Evolutionary conservation across 2,888 invertebrate genomes (phyloP).

Genomic region (Melitaea athalia): DNA sequence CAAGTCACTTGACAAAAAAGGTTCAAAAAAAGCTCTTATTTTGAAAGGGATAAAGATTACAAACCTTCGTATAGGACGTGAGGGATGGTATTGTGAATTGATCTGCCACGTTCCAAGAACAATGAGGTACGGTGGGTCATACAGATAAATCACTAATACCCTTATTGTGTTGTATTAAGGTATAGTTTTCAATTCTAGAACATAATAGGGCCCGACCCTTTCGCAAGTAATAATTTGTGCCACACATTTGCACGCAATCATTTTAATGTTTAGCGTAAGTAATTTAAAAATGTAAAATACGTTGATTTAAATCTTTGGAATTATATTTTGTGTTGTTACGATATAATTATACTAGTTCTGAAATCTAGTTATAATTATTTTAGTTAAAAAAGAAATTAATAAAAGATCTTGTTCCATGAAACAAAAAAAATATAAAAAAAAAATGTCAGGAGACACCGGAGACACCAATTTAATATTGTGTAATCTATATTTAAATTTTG

Average conservation of each 20-base stretch:
- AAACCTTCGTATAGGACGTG: background rate
- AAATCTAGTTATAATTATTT: background rate
- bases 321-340: background rate
- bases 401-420: background rate
- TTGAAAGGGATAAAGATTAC: background rate
- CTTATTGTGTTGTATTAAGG: conserved; percentile 21
- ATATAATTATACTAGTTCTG: background rate
- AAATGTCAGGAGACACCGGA: background rate
- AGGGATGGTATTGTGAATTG: conserved; percentile 33
- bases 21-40: conserved; percentile 9
- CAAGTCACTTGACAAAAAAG: background rate
- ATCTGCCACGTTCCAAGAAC: conserved; percentile 33
- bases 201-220: conserved; percentile 32
- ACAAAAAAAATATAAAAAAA: background rate
- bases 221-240: conserved; percentile 36
- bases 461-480: background rate
- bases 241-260: conserved; percentile 29
- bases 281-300: conserved; percentile 32
- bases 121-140: conserved; percentile 25
- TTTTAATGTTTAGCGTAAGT: conserved; percentile 21
- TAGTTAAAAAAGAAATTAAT: background rate
- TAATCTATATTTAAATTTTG: background rate
- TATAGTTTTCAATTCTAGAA: conserved; percentile 16
- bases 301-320: too few species aligned
- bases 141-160: conserved; percentile 8